Percentiles rank a stretch among this genome's conserved stretches.
Evolutionary conservation across 2,797 vertebrate genomes (phyloP).

Genomic region (Myioborus melanocephalus): DNA sequence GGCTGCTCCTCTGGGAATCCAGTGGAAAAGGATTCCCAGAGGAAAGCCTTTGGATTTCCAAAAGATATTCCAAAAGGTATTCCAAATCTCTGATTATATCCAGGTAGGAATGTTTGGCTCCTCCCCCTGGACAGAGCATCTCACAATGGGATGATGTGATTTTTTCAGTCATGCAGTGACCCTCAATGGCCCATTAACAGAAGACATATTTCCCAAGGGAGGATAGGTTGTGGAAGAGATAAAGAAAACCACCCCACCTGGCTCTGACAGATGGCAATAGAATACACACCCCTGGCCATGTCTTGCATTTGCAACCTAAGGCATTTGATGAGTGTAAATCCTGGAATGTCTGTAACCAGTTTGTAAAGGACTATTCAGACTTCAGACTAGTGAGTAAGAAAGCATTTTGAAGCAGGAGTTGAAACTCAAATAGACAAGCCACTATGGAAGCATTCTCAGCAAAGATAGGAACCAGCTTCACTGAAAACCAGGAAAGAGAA

Average conservation of each 20-base stretch:
- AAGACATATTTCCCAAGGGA: neutral
- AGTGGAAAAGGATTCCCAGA: neutral
- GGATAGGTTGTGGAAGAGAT: neutral
- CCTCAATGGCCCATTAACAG: neutral
- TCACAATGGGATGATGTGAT: neutral
- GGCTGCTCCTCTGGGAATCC: neutral
- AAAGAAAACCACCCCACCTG: neutral
- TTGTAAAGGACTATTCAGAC: neutral
- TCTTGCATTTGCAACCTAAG: neutral
- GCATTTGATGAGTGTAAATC: neutral
- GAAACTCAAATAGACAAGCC: neutral
- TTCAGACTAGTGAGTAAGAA: neutral
- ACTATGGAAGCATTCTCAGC: neutral
- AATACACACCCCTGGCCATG: neutral
- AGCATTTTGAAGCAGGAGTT: neutral
- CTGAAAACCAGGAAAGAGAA: neutral
- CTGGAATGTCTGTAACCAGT: neutral
- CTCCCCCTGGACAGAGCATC: neutral
- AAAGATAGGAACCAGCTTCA: neutral
- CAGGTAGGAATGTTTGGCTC: neutral
- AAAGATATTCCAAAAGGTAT: neutral
- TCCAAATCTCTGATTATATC: neutral
- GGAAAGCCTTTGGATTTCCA: neutral
- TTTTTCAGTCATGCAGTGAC: neutral
- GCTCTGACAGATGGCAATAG: neutral